These are phyloP conservation scores for Opisthograptis luteolata DNA, from an alignment of 2,888 invertebrate genomes.

Conservation along the genomic window DNA sequence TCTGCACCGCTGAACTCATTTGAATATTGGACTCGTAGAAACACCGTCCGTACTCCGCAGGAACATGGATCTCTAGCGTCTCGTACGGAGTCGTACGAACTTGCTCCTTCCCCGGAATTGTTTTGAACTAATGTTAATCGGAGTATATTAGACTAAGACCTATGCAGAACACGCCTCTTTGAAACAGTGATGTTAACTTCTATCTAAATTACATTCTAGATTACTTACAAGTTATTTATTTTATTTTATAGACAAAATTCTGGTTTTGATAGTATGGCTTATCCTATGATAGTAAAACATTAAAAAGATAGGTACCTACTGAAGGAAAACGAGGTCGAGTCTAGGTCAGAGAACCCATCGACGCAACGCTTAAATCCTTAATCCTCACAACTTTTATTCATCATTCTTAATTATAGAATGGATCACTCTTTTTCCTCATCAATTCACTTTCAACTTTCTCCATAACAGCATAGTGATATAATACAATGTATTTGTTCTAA, in stretches of 20 bases:
- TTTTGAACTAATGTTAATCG: slow-evolving; percentile 69
- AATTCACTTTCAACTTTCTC: slow-evolving; percentile 2
- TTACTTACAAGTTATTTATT: too few species aligned
- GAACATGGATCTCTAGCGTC: slow-evolving; percentile 2
- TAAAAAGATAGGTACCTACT: too few species aligned
- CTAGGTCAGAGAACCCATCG: too few species aligned
- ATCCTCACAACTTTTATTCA: too few species aligned
- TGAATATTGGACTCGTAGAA: slow-evolving; percentile 69
- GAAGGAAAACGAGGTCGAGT: too few species aligned
- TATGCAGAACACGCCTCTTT: slow-evolving; percentile 47
- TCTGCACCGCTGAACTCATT: slow-evolving; percentile 63
- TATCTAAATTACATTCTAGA: slow-evolving; percentile 59
- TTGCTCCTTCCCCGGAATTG: slow-evolving; percentile 54
- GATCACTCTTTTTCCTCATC: too few species aligned
- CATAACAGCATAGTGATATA: slow-evolving; percentile 6
- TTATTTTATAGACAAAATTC: too few species aligned
- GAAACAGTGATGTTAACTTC: slow-evolving; percentile 42
- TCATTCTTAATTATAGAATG: too few species aligned
- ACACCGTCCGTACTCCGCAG: slow-evolving; percentile 28
- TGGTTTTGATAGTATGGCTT: too few species aligned
- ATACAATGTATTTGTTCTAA: slow-evolving; percentile 8
- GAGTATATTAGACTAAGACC: slow-evolving; percentile 58
- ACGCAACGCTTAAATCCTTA: too few species aligned
- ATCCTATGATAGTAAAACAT: too few species aligned
- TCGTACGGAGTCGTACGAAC: slow-evolving; percentile 44